Evolutionary conservation across 2,797 vertebrate genomes (phyloP), one percentile per base, ranked within the genome.

Genomic region (Apodemus agrarius): DNA sequence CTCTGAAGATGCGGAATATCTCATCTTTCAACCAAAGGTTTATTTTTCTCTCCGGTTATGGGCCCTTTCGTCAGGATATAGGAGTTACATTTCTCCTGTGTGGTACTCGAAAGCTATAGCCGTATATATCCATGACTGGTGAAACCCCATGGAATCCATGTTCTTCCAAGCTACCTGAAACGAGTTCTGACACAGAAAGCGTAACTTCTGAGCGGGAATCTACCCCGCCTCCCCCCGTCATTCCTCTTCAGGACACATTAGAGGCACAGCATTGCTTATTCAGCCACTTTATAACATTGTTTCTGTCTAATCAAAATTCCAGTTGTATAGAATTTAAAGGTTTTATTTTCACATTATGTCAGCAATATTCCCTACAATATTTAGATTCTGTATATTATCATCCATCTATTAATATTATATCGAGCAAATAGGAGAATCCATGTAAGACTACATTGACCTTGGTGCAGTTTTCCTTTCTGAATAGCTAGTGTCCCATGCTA

Each of bases 1-100:
- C 95, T 97, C 94, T 37, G 76, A 97, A 97, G 95, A 96, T 72
- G 34, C 57, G 54, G 67, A 91, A 96, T 96, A 97, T 76, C 96
- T 97, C 95, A 96, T 97, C 97, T 97, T 97, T 97, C 97, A 97
- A 90, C 89, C 90, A 87, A 96, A 96, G 95, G 93, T 96, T 97
- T 98, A 96, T 96, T 98, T 97, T 97, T 91, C 93, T 95, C 81
- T 96, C 96, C 93, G 85, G 96, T 93, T 97, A 94, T 93, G 87
- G 95, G 37, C 76, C 89, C 59, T 96, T 98, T 96, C 96, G 96
- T 98, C 96, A 96, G 91, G 95, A 96, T 88, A 79, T 46, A 96
- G 95, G 95, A 97, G 96, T 96, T 98, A 91, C 95, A 97, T 97
- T 95, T 97, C 96, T 97, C 96, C 95, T 94, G 31, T 89, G 97